Evolutionary conservation across 2,113 vertebrate species (phyloP).

Genomic region (Clinocottus analis): DNA sequence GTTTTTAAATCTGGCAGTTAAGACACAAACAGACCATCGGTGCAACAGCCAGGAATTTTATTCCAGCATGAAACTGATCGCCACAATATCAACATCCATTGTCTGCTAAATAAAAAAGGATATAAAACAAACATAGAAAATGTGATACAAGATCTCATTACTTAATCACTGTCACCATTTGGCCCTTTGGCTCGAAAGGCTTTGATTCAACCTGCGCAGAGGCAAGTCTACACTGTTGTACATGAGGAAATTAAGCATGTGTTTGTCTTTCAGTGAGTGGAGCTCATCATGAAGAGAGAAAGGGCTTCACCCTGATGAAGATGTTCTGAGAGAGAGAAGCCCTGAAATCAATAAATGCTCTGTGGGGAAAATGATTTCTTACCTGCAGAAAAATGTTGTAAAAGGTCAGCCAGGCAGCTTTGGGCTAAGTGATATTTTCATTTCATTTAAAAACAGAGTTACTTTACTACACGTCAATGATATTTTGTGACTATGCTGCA

Average conservation of each 20-base stretch:
- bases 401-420: constrained; percentile 65
- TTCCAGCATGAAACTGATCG: constrained; percentile 68
- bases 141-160: constrained; percentile 26
- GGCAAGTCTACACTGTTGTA: background rate
- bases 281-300: constrained; percentile 29
- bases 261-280: constrained; percentile 35
- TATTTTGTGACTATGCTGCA: constrained; percentile 32
- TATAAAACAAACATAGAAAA: constrained; percentile 76
- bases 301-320: constrained; percentile 54
- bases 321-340: constrained; percentile 51
- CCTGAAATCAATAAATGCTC: constrained; percentile 70
- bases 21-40: constrained; percentile 12
- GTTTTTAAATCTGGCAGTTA: constrained; percentile 24
- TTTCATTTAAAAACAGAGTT: constrained; percentile 31
- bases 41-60: constrained; percentile 66
- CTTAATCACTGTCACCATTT: constrained; percentile 12
- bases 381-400: constrained; percentile 32
- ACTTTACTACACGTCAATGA: constrained; percentile 26
- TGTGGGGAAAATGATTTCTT: constrained; percentile 49
- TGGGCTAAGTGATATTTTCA: constrained; percentile 36
- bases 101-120: constrained; percentile 74
- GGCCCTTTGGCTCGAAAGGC: constrained; percentile 35
- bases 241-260: constrained; percentile 30
- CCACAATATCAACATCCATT: constrained; percentile 61
- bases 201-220: constrained; percentile 24